Base-by-base conservation (phyloP, 2,888 invertebrate species). In the Pocota personata region DNA sequence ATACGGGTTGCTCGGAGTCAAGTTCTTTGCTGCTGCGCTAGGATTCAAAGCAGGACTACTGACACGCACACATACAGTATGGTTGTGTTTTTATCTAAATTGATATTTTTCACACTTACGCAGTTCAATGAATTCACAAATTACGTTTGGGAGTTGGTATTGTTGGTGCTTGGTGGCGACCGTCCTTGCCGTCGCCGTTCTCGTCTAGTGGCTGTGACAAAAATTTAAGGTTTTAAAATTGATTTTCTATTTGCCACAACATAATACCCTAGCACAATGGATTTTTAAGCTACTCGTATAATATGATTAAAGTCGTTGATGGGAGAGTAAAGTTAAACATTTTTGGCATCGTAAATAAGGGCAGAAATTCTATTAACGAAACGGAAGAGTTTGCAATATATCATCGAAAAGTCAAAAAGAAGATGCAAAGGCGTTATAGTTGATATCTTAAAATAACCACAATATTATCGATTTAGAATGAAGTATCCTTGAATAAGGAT, bases 91-190 rank as follows among this genome's bases (percentile, higher is more conserved):
- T 92, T 92, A 92, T 92, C 92, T 92, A 92, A 92, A 92, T 92
- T 92, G 92, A 91, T 91, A 92, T 91, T 92, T 92, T 92, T 92
- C 92, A 91, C 92, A 92, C 92, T 92, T 90, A 91, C 91, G 91
- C 92, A 92, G 92, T 92, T 92, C 92, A 92, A 91, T 92, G 92
- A 92, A 90, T 92, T 91, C 89, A 90, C 90, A 92, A 92, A 92
- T 92, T 92, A 92, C 92, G 90, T 92, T 91, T 91, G 92, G 92
- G 92, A 92, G 90, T 91, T 90, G 89, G 90, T 89, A 77, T 86
- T 86, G 86, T 82, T 72, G 72, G 88, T 89, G 88, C 86, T 87
- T 58, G 48, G 0, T 40, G 67, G 24, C 52, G 46, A 52, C 57
- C 72, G 73, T 75, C 75, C 73, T 79, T 79, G 84, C 52, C 37